Evolutionary conservation across 2,888 invertebrate genomes (phyloP), one percentile per base, ranked within the genome.

Genomic region (Synergus japonicus): DNA sequence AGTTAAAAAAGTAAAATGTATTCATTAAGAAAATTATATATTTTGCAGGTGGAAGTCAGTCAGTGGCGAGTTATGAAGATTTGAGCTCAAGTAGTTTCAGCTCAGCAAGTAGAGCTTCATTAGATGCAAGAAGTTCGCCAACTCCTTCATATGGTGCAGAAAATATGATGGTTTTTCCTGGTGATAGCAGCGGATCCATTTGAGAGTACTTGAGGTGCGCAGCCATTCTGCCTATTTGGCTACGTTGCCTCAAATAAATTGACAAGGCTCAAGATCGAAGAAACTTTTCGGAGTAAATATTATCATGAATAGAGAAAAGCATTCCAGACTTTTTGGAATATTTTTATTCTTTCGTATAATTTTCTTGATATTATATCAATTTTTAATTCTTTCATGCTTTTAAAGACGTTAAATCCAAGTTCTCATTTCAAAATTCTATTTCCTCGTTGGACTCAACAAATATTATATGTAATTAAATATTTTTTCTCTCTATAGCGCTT

Each of bases 11-110:
- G 3, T 7, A 46, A 46, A 46, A 46, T 22, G 9, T 65, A 18
- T n/a, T n/a, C 15, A 9, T 10, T n/a, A n/a, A 41, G 9, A 22
- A 66, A 18, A 22, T 63, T n/a, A 15, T 64, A n/a, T 9, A 41
- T 82, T 83, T 93, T 92, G 67, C 92, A 93, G 94, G 94, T 85
- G 94, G 94, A 66, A 93, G 94, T 88, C 94, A 94, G 78, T 95
- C 95, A 46, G 94, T 94, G 86, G 96, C 93, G 41, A 93, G 92
- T 83, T 92, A 90, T 84, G 97, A 97, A 90, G 97, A 97, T 90
- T 92, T 97, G 76, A 97, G 97, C 90, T 96, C 97, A 54, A 97
- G 97, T 92, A 97, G 97, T 91, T 96, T 97, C 88, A 97, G 97
- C 90, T 96, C 97, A 0, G 95, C 96, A 13, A 96, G 96, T 87